Base-by-base conservation (phyloP, 1,140 invertebrate genomes). In the Drosophila ohnishii region DNA sequence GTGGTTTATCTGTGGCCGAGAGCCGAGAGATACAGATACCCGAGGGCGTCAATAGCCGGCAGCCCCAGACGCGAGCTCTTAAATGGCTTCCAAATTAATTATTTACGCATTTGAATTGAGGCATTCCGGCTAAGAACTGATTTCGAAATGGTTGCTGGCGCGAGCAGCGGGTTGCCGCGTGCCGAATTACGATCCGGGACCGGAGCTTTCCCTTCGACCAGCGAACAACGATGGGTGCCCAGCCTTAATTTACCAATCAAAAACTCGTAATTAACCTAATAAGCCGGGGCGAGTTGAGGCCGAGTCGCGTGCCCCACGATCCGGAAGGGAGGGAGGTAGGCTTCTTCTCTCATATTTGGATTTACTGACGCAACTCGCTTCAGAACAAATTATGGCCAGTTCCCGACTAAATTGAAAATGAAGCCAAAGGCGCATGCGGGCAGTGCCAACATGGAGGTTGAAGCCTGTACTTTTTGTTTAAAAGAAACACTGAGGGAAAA, bases 211-310 rank as follows among this genome's bases (percentile, higher is more conserved):
- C 37, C 40, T 57, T 76, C 71, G 80, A 45, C 65, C 70, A 5
- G 50, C 32, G 32, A 14, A 34, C 32, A 53, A 22, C 50, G 50
- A 53, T 42, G 71, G 64, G 71, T 59, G 78, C 57, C 39, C 61
- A 58, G 66, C 69, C 84, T 86, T 87, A 86, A 86, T 86, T 86
- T 86, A 87, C 83, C 83, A 86, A 86, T 86, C 83, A 86, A 86
- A 87, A 87, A 86, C 75, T 86, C 83, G 75, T 86, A 86, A 86
- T 86, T 86, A 87, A 86, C 83, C 84, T 87, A 86, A 86, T 86
- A 87, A 83, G 83, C 83, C 79, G 69, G 65, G 70, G 75, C 80
- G 59, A 72, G 79, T 48, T 50, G 57, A 69, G 74, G 60, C 63
- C 59, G 58, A 58, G 74, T 80, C 81, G 80, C 81, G 80, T 83